These are phyloP conservation scores for Fulica atra DNA, from an alignment of 2,113 vertebrate genomes.

Conservation along the genomic window DNA sequence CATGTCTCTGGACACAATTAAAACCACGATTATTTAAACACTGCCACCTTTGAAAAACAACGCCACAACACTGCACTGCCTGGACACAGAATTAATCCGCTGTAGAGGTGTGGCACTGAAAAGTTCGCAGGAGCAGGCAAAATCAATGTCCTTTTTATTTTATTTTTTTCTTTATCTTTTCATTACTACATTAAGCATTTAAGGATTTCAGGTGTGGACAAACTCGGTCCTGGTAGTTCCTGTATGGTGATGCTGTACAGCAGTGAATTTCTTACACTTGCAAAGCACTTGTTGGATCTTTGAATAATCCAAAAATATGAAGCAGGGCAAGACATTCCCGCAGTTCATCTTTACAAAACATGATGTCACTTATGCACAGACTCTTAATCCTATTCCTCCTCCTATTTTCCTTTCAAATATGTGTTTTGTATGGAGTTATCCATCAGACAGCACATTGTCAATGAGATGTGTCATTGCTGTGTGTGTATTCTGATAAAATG, in stretches of 20 bases:
- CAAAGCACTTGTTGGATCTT: constrained; percentile 37
- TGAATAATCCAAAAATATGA: constrained; percentile 26
- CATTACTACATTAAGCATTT: neutral
- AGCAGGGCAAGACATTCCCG: constrained; percentile 10
- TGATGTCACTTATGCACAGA: neutral
- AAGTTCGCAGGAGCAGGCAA: neutral
- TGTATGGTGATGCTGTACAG: neutral
- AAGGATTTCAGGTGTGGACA: neutral
- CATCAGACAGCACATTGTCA: constrained; percentile 67
- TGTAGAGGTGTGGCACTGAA: neutral
- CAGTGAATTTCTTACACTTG: neutral
- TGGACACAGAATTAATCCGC: neutral
- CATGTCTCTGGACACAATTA: neutral
- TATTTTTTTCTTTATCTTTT: neutral
- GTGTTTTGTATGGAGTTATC: constrained; percentile 71
- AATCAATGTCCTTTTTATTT: neutral
- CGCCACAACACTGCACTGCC: neutral
- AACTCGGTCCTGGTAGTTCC: neutral
- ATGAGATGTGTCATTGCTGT: constrained; percentile 72
- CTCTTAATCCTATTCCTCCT: constrained; percentile 70
- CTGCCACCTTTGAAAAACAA: neutral
- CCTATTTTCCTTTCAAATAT: constrained; percentile 64
- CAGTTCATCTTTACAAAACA: constrained; percentile 34
- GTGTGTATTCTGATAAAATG: constrained; percentile 71
- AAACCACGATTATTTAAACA: neutral